Evolutionary conservation across 2,797 vertebrate genomes (phyloP).

Genomic region (Apodemus agrarius): DNA sequence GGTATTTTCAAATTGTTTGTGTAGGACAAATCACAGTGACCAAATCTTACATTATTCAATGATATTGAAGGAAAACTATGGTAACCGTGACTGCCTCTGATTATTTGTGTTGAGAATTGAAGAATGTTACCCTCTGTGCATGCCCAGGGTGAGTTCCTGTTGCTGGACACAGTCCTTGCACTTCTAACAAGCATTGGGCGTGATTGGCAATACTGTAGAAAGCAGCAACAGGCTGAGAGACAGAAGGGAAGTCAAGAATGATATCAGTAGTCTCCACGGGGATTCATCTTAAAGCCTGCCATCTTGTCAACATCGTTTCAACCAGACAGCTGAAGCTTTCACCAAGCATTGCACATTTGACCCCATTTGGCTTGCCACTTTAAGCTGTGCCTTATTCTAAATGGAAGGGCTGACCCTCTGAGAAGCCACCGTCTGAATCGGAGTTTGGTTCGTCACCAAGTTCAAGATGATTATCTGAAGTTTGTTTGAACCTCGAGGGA

Average conservation of each 20-base stretch:
- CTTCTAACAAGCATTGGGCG: background rate
- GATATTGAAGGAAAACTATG: background rate
- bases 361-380: slow-evolving; percentile 61
- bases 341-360: slow-evolving; percentile 68
- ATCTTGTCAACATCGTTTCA: slow-evolving; percentile 73
- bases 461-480: slow-evolving; percentile 80
- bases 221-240: slow-evolving; percentile 12
- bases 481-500: slow-evolving; percentile 76
- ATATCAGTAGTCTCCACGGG: slow-evolving; percentile 19
- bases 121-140: background rate
- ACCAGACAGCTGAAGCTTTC: slow-evolving; percentile 56
- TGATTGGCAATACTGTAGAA: slow-evolving; percentile 57
- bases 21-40: background rate
- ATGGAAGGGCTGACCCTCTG: slow-evolving; percentile 75
- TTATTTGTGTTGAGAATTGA: background rate
- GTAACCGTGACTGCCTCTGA: background rate
- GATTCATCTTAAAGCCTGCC: slow-evolving; percentile 73
- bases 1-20: background rate
- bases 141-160: background rate
- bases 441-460: slow-evolving; percentile 73
- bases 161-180: background rate
- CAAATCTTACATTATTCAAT: background rate
- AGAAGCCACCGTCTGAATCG: slow-evolving; percentile 34
- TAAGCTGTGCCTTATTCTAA: slow-evolving; percentile 66
- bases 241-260: slow-evolving; percentile 47